These are phyloP conservation scores for Albula goreensis DNA, from an alignment of 2,113 vertebrate species.

Conservation along the genomic window DNA sequence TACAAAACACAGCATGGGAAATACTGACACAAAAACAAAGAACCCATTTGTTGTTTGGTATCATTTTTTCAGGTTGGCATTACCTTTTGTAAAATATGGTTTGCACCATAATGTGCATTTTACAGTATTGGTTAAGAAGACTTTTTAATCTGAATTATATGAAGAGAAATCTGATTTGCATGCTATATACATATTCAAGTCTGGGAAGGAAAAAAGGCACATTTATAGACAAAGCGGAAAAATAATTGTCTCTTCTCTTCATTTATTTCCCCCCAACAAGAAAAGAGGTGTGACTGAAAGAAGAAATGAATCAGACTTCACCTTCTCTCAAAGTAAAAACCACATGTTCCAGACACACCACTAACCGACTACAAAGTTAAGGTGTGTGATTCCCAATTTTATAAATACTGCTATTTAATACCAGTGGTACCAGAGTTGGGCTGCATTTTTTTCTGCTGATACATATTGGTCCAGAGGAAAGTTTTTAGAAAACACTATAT, in stretches of 20 bases:
- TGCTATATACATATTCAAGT: too few relatives aligned
- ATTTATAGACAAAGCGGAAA: too few relatives aligned
- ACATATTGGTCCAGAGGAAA: too few relatives aligned
- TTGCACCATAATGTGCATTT: too few relatives aligned
- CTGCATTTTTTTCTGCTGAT: neutral
- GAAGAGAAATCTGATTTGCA: too few relatives aligned
- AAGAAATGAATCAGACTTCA: neutral
- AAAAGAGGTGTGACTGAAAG: neutral
- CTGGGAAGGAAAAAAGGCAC: too few relatives aligned
- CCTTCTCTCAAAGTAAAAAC: neutral
- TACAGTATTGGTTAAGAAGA: too few relatives aligned
- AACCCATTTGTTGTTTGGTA: too few relatives aligned
- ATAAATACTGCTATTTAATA: neutral
- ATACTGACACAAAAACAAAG: neutral
- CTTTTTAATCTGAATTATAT: too few relatives aligned
- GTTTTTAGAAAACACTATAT: too few relatives aligned
- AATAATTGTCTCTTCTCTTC: neutral
- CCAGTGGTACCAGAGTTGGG: neutral
- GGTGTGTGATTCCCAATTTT: neutral
- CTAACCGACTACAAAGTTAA: constrained; percentile 14
- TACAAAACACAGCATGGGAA: neutral
- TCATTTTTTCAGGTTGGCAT: neutral
- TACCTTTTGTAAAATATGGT: neutral
- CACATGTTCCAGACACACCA: neutral
- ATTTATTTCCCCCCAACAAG: neutral